Base-by-base conservation (phyloP, 2,797 vertebrate species). In the Distichodus sexfasciatus region DNA sequence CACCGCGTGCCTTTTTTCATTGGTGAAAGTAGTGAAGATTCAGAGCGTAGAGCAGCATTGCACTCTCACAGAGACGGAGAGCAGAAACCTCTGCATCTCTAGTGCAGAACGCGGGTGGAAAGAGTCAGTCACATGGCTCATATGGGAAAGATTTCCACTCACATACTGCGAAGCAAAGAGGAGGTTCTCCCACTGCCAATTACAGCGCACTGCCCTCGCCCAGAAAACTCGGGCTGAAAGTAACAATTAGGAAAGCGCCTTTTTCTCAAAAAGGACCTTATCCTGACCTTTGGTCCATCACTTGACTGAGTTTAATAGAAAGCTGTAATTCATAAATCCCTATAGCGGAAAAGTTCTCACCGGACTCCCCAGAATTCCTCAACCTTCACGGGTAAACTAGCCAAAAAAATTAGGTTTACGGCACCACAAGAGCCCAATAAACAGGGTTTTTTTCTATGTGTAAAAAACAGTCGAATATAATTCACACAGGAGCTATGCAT, bases 1-100 rank as follows among this genome's bases (percentile, higher is more conserved):
- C 85, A 93, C 91, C 90, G 68, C 62, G 79, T 80, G 76, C 73
- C 85, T 79, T 85, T 90, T 93, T 86, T 91, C 91, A 93, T 93
- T 90, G 87, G 89, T 89, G 88, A 79, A 83, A 55, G 76, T 76
- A 77, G 77, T 48, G 62, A 80, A 75, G 57, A 76, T 71, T 83
- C 70, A 82, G 51, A 31, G 79, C 82, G 81, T 74, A 29, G 66
- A 85, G 87, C 85, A 85, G 86, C 85, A 82, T 85, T 80, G 87
- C 85, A 85, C 76, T 82, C 84, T 86, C 81, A 78, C 76, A 76
- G 83, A 60, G 79, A 50, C 60, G 77, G 75, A 82, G 77, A 81
- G 77, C 48, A 74, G n/a, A n/a, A n/a, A n/a, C 84, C 66, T 81
- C 86, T 84, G 79, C 79, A 83, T 87, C 85, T 81, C 84, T 73